Evolutionary conservation across 2,888 invertebrate genomes (phyloP).

Genomic region (Itoplectis maculator): DNA sequence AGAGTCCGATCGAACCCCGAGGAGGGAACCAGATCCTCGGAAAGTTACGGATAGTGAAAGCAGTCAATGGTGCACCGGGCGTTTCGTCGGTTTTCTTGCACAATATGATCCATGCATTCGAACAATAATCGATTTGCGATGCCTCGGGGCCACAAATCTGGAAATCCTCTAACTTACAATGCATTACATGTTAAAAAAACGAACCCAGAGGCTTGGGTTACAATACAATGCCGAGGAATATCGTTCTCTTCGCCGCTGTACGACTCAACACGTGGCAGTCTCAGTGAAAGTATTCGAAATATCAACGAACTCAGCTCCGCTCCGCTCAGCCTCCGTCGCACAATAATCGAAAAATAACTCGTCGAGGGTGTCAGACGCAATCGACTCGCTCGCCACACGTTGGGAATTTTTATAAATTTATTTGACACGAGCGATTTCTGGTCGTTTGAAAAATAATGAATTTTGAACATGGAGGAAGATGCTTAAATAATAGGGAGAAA

Average conservation of each 20-base stretch:
- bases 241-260: background rate
- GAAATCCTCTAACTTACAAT: conserved; percentile 19
- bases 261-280: conserved; percentile 45
- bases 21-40: conserved; percentile 79
- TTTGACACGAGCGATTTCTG: background rate
- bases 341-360: conserved; percentile 47
- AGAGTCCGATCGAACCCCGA: conserved; percentile 71
- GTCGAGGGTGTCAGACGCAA: background rate
- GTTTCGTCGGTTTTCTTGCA: conserved; percentile 65
- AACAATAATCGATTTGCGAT: conserved; percentile 55
- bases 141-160: conserved; percentile 23
- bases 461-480: background rate
- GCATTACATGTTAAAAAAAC: background rate
- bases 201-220: background rate
- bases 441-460: background rate
- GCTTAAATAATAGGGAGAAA: background rate
- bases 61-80: conserved; percentile 70
- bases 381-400: background rate
- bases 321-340: conserved; percentile 16
- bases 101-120: conserved; percentile 55
- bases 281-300: conserved; percentile 65
- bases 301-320: conserved; percentile 59
- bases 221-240: conserved; percentile 25
- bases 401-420: background rate
- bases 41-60: conserved; percentile 80